These are phyloP conservation scores for Leptatherina wallacei DNA, from an alignment of 2,797 vertebrate species.

Conservation along the genomic window DNA sequence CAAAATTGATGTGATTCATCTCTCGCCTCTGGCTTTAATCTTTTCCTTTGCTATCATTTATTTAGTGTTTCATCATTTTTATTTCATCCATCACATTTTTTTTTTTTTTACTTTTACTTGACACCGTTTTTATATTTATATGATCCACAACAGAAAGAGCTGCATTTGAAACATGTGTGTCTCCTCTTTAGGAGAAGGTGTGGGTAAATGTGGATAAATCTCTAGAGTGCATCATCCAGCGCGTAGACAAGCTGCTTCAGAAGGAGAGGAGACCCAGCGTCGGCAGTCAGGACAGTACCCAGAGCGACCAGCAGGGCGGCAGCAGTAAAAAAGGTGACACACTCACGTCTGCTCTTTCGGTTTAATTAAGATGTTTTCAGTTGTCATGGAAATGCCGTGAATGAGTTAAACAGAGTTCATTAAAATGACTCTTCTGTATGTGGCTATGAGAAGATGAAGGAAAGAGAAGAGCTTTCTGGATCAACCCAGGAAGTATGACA, in stretches of 20 bases:
- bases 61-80: neutral
- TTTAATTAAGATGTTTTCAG: neutral
- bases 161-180: neutral
- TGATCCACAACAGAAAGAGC: neutral
- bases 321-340: conserved; percentile 91
- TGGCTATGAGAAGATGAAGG: conserved; percentile 86
- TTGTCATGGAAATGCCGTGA: neutral
- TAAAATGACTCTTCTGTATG: conserved; percentile 14
- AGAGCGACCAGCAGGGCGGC: conserved; percentile 79
- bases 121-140: neutral
- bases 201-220: conserved; percentile 99
- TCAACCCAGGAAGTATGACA: conserved; percentile 86
- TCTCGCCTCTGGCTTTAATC: neutral
- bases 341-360: neutral
- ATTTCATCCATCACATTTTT: neutral
- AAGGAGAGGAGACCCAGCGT: conserved; percentile 88
- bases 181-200: conserved; percentile 89
- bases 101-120: neutral
- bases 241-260: conserved; percentile 96
- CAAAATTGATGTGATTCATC: conserved; percentile 21
- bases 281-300: conserved; percentile 85
- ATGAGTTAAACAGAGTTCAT: neutral
- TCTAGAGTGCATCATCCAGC: conserved; percentile 97
- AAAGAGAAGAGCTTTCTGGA: conserved; percentile 91
- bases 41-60: neutral